Evolutionary conservation across 2,113 vertebrate genomes (phyloP).

Genomic region (Cryptoleucopteryx plumbea): DNA sequence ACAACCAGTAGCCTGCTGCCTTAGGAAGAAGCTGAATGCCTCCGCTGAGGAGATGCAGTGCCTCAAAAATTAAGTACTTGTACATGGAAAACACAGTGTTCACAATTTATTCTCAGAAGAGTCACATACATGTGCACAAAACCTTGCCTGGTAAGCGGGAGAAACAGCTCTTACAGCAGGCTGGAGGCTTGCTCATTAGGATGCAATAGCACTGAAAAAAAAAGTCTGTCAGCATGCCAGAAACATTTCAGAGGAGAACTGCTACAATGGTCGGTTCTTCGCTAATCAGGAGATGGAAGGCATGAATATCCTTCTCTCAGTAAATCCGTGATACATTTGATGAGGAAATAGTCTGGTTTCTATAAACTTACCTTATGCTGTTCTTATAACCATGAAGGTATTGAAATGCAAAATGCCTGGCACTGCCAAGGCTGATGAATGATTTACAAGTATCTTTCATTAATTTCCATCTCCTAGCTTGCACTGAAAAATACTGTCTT

Average conservation of each 20-base stretch:
- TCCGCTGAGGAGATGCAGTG: constrained; percentile 7
- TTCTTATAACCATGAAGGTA: constrained; percentile 18
- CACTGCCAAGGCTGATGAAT: constrained; percentile 43
- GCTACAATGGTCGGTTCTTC: neutral
- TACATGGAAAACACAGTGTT: constrained; percentile 13
- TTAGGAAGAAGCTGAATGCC: constrained; percentile 38
- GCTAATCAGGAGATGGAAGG: neutral
- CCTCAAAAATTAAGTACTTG: constrained; percentile 24
- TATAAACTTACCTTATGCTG: constrained; percentile 26
- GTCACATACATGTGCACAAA: constrained; percentile 17
- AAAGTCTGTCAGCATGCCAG: constrained; percentile 42
- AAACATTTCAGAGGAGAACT: constrained; percentile 4
- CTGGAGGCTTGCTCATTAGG: constrained; percentile 32
- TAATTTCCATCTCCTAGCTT: constrained; percentile 39
- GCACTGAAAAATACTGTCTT: neutral
- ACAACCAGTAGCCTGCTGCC: constrained; percentile 49
- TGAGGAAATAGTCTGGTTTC: constrained; percentile 11
- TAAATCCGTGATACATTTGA: neutral
- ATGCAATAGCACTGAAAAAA: neutral
- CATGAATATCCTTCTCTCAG: neutral
- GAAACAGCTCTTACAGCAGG: neutral
- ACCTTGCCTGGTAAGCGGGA: neutral
- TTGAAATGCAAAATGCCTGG: constrained; percentile 49
- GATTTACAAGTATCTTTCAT: constrained; percentile 58
- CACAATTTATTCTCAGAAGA: constrained; percentile 43